phyloP scores from a whole-genome alignment of 2,888 invertebrate genomes.

The Leptopilina drosophilae region DNA sequence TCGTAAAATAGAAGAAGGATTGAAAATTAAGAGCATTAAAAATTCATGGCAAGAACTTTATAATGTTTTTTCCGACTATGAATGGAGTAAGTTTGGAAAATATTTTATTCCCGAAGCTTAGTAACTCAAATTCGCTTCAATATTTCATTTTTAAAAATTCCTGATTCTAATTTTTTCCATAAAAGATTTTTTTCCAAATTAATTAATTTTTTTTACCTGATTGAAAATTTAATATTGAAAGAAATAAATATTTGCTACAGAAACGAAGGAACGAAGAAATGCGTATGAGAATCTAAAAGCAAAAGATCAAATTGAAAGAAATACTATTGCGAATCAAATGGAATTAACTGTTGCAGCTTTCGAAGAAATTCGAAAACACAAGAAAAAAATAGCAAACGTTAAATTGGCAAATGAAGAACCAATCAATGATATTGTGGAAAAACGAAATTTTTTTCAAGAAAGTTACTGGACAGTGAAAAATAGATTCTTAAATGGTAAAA shows the following conservation, averaged over 20 bases:
- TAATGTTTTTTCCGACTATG: constrained; percentile 57
- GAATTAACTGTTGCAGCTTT: constrained; percentile 56
- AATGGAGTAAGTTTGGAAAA: constrained; percentile 51
- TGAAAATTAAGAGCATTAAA: constrained; percentile 55
- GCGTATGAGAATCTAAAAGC: constrained; percentile 60
- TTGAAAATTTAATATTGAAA: too few relatives aligned
- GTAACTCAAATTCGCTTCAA: neutral
- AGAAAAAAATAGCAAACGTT: constrained; percentile 55
- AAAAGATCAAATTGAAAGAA: constrained; percentile 64
- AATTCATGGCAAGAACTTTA: constrained; percentile 56
- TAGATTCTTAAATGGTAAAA: constrained; percentile 59
- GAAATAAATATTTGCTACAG: constrained; percentile 49
- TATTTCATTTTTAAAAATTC: neutral
- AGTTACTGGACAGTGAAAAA: constrained; percentile 58
- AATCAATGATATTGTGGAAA: constrained; percentile 55
- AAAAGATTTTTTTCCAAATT: too few relatives aligned
- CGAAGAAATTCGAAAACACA: constrained; percentile 59
- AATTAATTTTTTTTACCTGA: too few relatives aligned
- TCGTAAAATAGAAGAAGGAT: constrained; percentile 51
- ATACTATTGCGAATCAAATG: constrained; percentile 61
- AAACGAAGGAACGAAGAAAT: constrained; percentile 57
- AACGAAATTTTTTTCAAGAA: constrained; percentile 61
- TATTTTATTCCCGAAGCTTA: neutral
- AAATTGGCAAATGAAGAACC: constrained; percentile 46
- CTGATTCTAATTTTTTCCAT: too few relatives aligned